Percentiles rank a stretch among this genome's conserved stretches.
Conservation (phyloP, 2,888 invertebrate genomes). For the Tiliacea aurago region DNA sequence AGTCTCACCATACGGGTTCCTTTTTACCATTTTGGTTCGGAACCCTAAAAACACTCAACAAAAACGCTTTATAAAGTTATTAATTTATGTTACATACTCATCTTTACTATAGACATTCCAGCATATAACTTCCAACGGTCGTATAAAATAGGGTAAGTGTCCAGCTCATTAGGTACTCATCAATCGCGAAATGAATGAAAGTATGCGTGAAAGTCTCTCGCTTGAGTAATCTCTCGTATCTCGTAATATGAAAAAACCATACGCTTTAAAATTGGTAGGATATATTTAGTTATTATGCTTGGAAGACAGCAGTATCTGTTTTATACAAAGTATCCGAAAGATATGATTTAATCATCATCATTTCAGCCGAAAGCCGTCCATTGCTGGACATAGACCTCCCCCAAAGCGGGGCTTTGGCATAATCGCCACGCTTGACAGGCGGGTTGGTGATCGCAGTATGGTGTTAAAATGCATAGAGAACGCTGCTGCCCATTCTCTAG, state of each 20-base stretch:
- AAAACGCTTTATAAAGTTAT: not conserved
- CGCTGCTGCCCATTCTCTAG: too few species aligned
- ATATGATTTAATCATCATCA: not conserved
- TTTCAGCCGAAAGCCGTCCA: too few species aligned
- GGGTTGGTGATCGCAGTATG: too few species aligned
- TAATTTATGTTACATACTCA: not conserved
- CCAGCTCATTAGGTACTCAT: constrained; percentile 51
- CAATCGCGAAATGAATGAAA: constrained; percentile 48
- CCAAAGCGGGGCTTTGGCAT: too few species aligned
- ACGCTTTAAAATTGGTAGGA: constrained; percentile 19
- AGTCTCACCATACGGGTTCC: too few species aligned
- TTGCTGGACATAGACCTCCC: too few species aligned
- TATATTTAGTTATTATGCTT: constrained; percentile 15
- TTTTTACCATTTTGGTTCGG: too few species aligned
- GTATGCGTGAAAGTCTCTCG: constrained; percentile 51
- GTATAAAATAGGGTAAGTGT: constrained; percentile 18
- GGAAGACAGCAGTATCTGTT: not conserved
- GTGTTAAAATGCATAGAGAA: too few species aligned
- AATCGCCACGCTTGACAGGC: too few species aligned
- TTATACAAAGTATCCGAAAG: too few species aligned
- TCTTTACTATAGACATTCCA: not conserved
- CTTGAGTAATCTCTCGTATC: constrained; percentile 20
- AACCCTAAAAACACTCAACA: not conserved
- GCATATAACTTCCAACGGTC: constrained; percentile 3
- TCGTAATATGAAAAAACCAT: constrained; percentile 6